phyloP scores from a whole-genome alignment of 2,797 vertebrate species.

The Eidolon dupreanum region DNA sequence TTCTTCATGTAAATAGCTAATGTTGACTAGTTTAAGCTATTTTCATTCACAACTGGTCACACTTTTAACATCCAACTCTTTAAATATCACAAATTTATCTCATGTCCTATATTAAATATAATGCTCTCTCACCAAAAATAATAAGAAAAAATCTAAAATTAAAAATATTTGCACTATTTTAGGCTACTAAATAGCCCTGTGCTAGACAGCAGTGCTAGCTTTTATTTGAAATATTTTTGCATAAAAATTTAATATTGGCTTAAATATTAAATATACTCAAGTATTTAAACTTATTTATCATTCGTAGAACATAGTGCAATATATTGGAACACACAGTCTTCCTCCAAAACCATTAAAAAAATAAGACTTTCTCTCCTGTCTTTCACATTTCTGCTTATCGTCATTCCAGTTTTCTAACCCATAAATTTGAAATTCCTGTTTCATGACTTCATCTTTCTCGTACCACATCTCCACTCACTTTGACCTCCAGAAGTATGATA shows the following conservation, averaged over 20 bases:
- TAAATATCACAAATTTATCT: slow-evolving; percentile 43
- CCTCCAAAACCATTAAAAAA: not conserved
- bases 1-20: not conserved
- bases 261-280: not conserved
- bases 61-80: not conserved
- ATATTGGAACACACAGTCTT: not conserved
- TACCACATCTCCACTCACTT: not conserved
- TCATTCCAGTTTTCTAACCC: not conserved
- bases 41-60: slow-evolving; percentile 12
- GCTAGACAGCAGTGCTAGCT: not conserved
- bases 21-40: slow-evolving; percentile 8
- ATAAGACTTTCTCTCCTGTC: not conserved
- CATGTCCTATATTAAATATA: slow-evolving; percentile 2
- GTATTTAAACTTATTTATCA: not conserved
- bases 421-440: not conserved
- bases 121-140: not conserved
- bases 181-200: not conserved
- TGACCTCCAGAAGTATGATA: not conserved
- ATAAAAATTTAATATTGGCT: not conserved
- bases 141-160: slow-evolving; percentile 55
- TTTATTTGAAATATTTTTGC: slow-evolving; percentile 34
- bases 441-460: not conserved
- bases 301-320: not conserved
- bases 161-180: not conserved
- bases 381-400: not conserved